Evolutionary conservation across 2,888 invertebrate species (phyloP).

Genomic region (Cerastoderma edule): DNA sequence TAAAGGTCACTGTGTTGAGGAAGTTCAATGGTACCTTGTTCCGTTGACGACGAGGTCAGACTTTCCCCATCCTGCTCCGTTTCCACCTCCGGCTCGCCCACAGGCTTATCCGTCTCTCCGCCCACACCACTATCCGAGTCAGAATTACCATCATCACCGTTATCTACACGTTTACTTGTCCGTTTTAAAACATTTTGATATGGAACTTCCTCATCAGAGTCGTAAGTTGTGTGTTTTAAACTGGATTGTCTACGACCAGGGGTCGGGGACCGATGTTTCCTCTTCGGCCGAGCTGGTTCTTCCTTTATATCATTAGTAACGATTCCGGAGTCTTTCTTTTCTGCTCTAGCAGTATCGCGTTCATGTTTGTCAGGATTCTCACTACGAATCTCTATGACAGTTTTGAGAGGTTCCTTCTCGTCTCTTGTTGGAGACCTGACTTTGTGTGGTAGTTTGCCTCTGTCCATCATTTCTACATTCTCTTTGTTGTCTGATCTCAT

Average conservation of each 20-base stretch:
- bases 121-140: conserved; percentile 77
- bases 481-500: conserved; percentile 1
- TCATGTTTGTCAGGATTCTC: not conserved
- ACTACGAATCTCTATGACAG: conserved; percentile 47
- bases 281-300: conserved; percentile 30
- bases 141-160: conserved; percentile 64
- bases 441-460: not conserved
- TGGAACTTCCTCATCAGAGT: not conserved
- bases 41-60: conserved; percentile 87
- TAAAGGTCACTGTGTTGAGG: conserved; percentile 48
- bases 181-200: conserved; percentile 44
- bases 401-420: conserved; percentile 32
- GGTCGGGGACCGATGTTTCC: conserved; percentile 24
- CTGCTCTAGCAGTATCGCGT: conserved; percentile 4
- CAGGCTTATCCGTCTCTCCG: conserved; percentile 66
- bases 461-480: conserved; percentile 4
- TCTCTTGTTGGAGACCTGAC: conserved; percentile 8
- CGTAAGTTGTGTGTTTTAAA: conserved; percentile 3
- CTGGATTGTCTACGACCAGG: conserved; percentile 13
- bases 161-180: conserved; percentile 27
- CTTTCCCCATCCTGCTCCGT: conserved; percentile 16
- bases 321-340: not conserved
- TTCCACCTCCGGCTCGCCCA: conserved; percentile 10
- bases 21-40: conserved; percentile 82
- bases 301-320: not conserved